These are phyloP conservation scores for Cyanistes caeruleus DNA, from an alignment of 2,113 vertebrate species.

Conservation along the genomic window DNA sequence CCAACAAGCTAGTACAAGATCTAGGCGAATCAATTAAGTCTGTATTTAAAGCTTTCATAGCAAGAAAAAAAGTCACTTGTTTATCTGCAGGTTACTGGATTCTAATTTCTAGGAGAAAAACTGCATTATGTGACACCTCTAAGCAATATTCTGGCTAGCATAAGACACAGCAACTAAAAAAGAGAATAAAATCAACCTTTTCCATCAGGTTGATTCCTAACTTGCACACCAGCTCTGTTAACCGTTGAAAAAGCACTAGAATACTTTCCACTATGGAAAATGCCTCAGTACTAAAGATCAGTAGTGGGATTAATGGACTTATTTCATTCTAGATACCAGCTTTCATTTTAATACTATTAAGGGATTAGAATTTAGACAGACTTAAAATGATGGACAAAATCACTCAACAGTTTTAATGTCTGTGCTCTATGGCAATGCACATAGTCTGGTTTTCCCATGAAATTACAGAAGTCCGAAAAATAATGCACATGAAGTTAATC, in stretches of 20 bases:
- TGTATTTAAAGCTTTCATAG: neutral
- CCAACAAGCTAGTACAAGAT: neutral
- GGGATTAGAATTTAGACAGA: constrained; percentile 13
- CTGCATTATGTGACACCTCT: neutral
- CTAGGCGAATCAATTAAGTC: neutral
- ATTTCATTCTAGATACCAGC: constrained; percentile 27
- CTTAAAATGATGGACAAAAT: neutral
- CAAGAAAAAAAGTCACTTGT: neutral
- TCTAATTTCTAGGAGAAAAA: neutral
- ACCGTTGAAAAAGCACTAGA: neutral
- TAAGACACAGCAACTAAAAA: neutral
- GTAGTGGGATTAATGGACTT: constrained; percentile 16
- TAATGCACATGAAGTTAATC: neutral
- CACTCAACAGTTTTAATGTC: neutral
- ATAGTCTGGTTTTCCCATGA: neutral
- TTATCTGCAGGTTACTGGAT: neutral
- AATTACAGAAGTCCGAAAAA: neutral
- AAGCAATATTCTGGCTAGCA: neutral
- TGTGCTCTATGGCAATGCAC: neutral
- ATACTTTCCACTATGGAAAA: neutral
- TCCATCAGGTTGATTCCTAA: neutral
- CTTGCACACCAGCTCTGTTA: neutral
- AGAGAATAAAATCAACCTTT: neutral
- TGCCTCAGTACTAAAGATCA: neutral
- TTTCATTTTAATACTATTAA: constrained; percentile 51